phyloP scores from a whole-genome alignment of 2,113 vertebrate species.

The Parus major region DNA sequence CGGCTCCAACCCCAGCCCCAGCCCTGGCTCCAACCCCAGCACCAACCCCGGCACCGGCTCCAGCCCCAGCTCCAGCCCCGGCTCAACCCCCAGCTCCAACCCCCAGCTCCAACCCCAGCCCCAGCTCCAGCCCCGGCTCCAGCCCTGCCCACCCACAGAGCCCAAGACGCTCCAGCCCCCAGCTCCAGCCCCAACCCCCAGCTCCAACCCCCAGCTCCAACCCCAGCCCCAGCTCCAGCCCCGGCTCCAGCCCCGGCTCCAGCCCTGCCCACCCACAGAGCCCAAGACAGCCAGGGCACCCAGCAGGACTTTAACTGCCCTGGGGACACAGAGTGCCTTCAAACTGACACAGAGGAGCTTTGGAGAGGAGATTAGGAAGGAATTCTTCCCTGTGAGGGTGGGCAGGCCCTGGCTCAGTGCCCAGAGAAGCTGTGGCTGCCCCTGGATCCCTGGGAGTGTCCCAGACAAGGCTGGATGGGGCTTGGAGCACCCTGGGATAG shows the following conservation, averaged over 20 bases:
- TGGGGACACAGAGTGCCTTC: background rate
- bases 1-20: background rate
- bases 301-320: background rate
- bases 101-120: background rate
- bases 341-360: background rate
- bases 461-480: background rate
- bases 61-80: fast-evolving
- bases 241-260: fast-evolving
- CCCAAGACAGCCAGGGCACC: background rate
- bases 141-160: no score
- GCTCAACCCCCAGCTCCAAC: fast-evolving
- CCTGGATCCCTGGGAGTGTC: background rate
- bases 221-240: fast-evolving
- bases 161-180: background rate
- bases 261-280: fast-evolving
- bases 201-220: fast-evolving
- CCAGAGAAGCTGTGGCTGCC: background rate
- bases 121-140: fast-evolving
- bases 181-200: fast-evolving
- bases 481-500: fast-evolving
- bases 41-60: fast-evolving
- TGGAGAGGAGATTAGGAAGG: no score
- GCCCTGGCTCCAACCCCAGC: background rate
- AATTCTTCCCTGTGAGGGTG: fast-evolving
- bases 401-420: background rate